Conservation (phyloP, 2,797 vertebrate species). For the Sebastes glaucus region DNA sequence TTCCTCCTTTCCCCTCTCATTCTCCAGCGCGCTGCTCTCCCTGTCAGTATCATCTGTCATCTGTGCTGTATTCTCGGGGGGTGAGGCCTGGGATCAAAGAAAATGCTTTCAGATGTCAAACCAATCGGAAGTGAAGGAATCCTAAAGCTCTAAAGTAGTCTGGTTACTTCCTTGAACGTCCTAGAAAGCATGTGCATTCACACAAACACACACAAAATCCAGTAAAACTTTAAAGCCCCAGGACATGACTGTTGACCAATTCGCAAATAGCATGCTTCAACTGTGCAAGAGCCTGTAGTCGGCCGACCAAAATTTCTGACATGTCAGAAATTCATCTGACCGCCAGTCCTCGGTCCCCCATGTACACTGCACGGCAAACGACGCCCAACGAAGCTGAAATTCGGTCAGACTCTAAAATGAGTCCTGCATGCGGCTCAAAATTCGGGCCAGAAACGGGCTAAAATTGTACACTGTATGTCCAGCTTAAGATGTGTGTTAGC, state of each 20-base stretch:
- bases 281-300: too few species aligned
- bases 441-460: too few species aligned
- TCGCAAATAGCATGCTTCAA: background rate
- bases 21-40: constrained; percentile 13
- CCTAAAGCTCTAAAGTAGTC: constrained; percentile 22
- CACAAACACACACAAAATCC: background rate
- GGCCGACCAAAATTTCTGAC: too few species aligned
- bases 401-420: too few species aligned
- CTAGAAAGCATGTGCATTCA: background rate
- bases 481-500: background rate
- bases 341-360: too few species aligned
- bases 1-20: constrained; percentile 24
- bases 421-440: too few species aligned
- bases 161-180: constrained; percentile 24
- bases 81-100: constrained; percentile 62
- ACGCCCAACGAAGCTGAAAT: too few species aligned
- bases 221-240: background rate
- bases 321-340: too few species aligned
- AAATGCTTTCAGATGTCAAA: constrained; percentile 45
- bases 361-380: too few species aligned
- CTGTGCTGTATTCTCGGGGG: constrained; percentile 46
- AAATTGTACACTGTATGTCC: too few species aligned
- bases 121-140: constrained; percentile 54
- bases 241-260: background rate
- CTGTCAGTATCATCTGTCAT: constrained; percentile 55